phyloP scores from a whole-genome alignment of 92 coral and sea anemone species.

The Pocillopora grandis region DNA sequence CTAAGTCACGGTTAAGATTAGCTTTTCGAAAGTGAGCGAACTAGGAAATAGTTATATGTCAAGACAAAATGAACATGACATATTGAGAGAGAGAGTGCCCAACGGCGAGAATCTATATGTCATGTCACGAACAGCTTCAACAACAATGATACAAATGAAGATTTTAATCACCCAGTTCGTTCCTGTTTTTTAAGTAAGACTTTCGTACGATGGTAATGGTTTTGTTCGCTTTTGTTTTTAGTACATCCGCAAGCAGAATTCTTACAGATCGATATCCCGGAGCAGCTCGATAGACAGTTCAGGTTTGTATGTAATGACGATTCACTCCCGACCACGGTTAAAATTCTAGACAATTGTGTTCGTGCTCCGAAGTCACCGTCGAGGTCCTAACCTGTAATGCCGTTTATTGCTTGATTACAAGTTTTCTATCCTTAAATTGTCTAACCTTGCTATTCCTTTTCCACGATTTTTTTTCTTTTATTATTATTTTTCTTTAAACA shows the following conservation, averaged over 20 bases:
- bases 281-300: slow-evolving; percentile 97
- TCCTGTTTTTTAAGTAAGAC: neutral
- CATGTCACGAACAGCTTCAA: slow-evolving; percentile 3
- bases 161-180: neutral
- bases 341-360: neutral
- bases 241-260: slow-evolving; percentile 78
- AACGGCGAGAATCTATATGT: neutral
- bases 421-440: neutral
- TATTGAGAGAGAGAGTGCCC: neutral
- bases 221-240: slow-evolving; percentile 41
- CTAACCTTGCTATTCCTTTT: neutral
- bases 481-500: neutral
- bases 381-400: neutral
- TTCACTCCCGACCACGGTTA: neutral
- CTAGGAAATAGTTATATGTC: neutral
- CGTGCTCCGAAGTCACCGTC: neutral
- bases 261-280: slow-evolving; percentile 75
- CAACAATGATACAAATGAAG: neutral
- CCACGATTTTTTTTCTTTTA: neutral
- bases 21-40: neutral
- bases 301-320: slow-evolving; percentile 53
- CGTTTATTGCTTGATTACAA: neutral
- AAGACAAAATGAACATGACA: slow-evolving; percentile 7
- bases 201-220: neutral
- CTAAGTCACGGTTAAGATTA: neutral